A percentile compares a stretch with the other conserved stretches of the same genome.
Evolutionary conservation across 2,888 invertebrate species (phyloP).

Genomic region (Drosophila hawaiiensis): DNA sequence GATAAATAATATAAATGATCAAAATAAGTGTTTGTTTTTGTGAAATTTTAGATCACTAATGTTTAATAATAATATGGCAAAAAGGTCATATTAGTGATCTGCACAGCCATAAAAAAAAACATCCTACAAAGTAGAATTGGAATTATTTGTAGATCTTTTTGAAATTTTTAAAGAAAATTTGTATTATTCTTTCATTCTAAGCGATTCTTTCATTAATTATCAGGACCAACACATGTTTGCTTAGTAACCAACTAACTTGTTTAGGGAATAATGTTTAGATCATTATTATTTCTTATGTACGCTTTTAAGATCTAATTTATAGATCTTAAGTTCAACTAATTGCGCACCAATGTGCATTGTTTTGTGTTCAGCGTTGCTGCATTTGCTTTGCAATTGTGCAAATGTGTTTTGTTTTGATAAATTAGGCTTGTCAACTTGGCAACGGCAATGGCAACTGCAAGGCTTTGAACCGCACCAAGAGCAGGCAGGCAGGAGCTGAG

Average conservation of each 20-base stretch:
- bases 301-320: constrained; percentile 1
- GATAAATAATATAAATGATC: background rate
- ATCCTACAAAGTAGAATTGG: no score
- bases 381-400: constrained; percentile 81
- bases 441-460: constrained; percentile 51
- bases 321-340: background rate
- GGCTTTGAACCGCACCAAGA: constrained; percentile 62
- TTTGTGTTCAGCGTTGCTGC: constrained; percentile 66
- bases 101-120: background rate
- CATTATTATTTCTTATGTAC: background rate
- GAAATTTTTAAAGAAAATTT: background rate
- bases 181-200: background rate
- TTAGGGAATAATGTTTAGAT: background rate
- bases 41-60: background rate
- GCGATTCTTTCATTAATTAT: background rate
- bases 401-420: constrained; percentile 83
- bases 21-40: background rate
- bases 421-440: constrained; percentile 84
- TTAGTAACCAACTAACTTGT: background rate
- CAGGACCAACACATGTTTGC: no score
- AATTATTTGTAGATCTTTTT: background rate
- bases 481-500: constrained; percentile 6
- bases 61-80: background rate
- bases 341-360: constrained; percentile 57
- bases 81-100: background rate